Evolutionary conservation across 2,888 invertebrate species (phyloP), one percentile per base, ranked within the genome.

Genomic region (Yponomeuta plumbellus): DNA sequence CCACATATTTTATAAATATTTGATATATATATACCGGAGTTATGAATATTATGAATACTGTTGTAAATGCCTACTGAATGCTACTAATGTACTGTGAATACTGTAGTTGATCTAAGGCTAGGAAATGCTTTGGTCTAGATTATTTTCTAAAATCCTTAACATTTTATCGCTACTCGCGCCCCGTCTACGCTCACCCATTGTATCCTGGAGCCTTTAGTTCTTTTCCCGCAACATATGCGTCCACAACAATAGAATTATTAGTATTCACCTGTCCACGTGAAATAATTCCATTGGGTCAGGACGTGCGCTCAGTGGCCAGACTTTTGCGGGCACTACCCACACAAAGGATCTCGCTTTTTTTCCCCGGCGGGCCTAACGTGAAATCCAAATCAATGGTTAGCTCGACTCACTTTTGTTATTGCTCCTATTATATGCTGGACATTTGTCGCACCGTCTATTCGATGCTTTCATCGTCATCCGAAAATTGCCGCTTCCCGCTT

Each of bases 331-430:
- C 78, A 78, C 78, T 78, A 79, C 79, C 87, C 85, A 90, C 79
- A 88, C 85, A 90, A 88, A 85, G 77, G 84, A 76, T 74, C 75
- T 85, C 79, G 75, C 80, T 86, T 86, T 86, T 87, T 83, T 23
- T 21, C 39, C 77, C 73, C 73, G 74, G 75, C 73, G 73, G 75
- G 75, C 77, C 80, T 80, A 76, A 82, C 84, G 79, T 80, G 78
- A 83, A 88, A 86, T 84, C 84, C 83, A 86, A 90, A 90, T 90
- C 90, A 89, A 89, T 89, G 90, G 90, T 88, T 81, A 86, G 85
- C 79, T 75, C 82, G 76, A 80, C 81, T 86, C 84, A 88, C 87
- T 88, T 89, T 87, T 89, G 85, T 88, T 86, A 86, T 86, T 83
- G 84, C 83, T 78, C 76, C 86, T 76, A 85, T 86, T 86, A 86